A percentile compares a stretch with the other conserved stretches of the same genome.
These are phyloP conservation scores for Campoletis sonorensis DNA, from an alignment of 1,140 invertebrate species.

Conservation along the genomic window DNA sequence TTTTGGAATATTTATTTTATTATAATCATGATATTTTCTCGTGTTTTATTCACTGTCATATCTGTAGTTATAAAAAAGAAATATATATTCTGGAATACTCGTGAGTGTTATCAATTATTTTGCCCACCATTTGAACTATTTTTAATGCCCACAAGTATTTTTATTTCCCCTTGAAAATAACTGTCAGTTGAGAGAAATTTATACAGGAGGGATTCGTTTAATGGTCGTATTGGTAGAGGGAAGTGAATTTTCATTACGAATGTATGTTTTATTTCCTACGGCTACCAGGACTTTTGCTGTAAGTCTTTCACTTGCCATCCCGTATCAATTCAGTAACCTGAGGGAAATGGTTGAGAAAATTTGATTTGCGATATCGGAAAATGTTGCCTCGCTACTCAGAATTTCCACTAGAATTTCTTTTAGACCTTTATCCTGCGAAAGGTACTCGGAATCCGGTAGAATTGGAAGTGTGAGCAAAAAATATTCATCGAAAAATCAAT, in stretches of 20 bases:
- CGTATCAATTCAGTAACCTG: neutral
- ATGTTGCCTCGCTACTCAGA: neutral
- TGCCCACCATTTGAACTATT: too few relatives aligned
- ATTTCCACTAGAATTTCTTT: neutral
- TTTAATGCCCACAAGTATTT: too few relatives aligned
- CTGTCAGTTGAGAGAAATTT: neutral
- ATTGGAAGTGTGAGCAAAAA: neutral
- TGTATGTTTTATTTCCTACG: neutral
- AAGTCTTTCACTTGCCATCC: neutral
- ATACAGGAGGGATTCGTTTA: neutral
- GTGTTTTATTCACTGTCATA: too few relatives aligned
- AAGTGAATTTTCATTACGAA: constrained; percentile 8
- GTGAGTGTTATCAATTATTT: too few relatives aligned
- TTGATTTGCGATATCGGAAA: neutral
- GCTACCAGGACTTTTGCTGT: neutral
- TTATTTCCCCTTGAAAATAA: too few relatives aligned
- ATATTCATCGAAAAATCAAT: too few relatives aligned
- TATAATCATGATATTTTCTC: too few relatives aligned
- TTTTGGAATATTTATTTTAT: too few relatives aligned
- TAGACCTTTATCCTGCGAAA: neutral
- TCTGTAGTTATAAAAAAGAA: too few relatives aligned
- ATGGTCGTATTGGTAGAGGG: neutral
- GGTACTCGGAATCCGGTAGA: neutral
- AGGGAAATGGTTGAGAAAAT: neutral
- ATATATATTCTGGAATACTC: too few relatives aligned